phyloP scores from a whole-genome alignment of 2,797 vertebrate genomes.

The Argentina silus region DNA sequence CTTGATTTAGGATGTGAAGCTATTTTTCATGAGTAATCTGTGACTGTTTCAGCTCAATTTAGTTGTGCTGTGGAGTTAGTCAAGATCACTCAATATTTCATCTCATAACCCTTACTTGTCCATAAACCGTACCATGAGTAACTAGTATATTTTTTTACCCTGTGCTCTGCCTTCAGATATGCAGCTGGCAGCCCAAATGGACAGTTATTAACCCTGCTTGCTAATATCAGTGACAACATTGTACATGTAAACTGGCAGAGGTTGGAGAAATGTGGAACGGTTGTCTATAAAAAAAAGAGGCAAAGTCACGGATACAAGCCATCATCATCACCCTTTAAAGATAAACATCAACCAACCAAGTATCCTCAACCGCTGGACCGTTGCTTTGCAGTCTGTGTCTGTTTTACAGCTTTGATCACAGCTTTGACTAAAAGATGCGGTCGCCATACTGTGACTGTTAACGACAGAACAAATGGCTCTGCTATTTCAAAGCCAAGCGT shows the following conservation, averaged over 20 bases:
- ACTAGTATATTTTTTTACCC: not conserved
- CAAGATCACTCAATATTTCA: too few species aligned
- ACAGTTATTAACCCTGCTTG: not conserved
- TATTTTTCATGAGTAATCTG: not conserved
- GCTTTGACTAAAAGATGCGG: not conserved
- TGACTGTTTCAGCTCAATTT: not conserved
- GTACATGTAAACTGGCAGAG: not conserved
- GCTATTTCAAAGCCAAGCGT: constrained; percentile 46
- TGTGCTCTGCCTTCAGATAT: not conserved
- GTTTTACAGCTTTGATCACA: not conserved
- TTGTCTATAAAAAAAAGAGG: not conserved
- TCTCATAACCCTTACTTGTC: too few species aligned
- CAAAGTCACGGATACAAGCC: not conserved
- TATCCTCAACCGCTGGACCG: not conserved
- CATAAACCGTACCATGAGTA: too few species aligned
- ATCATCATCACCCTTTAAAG: not conserved
- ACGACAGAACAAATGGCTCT: constrained; percentile 37
- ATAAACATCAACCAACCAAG: not conserved
- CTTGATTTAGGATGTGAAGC: not conserved
- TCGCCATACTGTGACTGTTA: constrained; percentile 37
- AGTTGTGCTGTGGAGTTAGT: not conserved
- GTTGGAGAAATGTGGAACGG: not conserved
- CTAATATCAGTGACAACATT: too few species aligned
- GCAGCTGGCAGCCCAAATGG: not conserved
- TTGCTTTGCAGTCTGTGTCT: not conserved